Evolutionary conservation across 2,113 vertebrate species (phyloP), one percentile per base, ranked within the genome.

Genomic region (Orycteropus afer): DNA sequence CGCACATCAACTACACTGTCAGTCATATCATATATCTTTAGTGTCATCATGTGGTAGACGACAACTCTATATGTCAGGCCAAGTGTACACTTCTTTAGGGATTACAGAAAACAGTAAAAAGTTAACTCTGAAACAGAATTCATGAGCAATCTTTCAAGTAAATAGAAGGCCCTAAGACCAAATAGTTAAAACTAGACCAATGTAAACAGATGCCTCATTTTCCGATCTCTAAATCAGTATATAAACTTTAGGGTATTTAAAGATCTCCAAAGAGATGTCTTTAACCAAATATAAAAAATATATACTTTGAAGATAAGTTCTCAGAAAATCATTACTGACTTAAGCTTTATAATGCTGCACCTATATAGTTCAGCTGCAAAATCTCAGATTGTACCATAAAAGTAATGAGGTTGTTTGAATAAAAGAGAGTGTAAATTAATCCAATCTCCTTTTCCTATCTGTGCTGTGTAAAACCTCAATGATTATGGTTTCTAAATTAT

Each of bases 401-500:
- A 99, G 99, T 99, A 99, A 99, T 99, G 99, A 99, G 99, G 98
- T 99, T 99, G 99, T 99, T 99, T 99, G 99, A 99, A 99, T 99
- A 99, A n/a, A n/a, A 99, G 99, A 99, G 99, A 99, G 98, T 98
- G 98, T 99, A 99, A 99, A 99, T 99, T 99, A 99, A 99, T 99
- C 99, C 98, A 99, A 98, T 99, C 99, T 98, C 98, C 97, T 98
- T 98, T 98, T 98, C 97, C 99, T 99, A 99, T 99, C 99, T 98
- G 98, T 98, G 98, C 99, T 98, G 99, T 93, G 98, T 99, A 99
- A 99, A 99, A 99, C 99, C 99, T 99, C 99, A 99, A 99, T 99
- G 99, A 99, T 99, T 99, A 99, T 99, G 99, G 99, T 99, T 99
- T 99, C 99, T 99, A 99, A 99, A 99, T 99, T 99, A 99, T 99